Percentiles rank a stretch among this genome's conserved stretches.
Conservation (phyloP, 2,797 vertebrate species). For the Triplophysa yarkandensis region DNA sequence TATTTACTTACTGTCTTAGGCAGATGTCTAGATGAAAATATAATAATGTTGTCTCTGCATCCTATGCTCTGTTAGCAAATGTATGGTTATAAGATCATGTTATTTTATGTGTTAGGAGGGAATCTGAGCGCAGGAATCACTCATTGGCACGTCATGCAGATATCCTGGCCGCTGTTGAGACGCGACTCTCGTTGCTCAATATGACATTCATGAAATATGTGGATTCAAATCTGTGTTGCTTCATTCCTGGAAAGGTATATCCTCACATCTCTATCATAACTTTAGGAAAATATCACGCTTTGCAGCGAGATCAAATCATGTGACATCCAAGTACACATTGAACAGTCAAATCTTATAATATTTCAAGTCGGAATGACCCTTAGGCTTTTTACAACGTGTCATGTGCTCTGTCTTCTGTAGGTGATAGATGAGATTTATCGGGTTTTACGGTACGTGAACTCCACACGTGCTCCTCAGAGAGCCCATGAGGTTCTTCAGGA, state of each 20-base stretch:
- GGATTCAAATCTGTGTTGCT: constrained; percentile 98
- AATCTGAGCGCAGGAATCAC: constrained; percentile 96
- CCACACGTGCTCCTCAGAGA: constrained; percentile 93
- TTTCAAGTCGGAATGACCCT: too few relatives aligned
- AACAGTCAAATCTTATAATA: too few relatives aligned
- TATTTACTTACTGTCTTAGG: too few relatives aligned
- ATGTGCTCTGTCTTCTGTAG: constrained; percentile 63
- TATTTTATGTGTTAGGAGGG: constrained; percentile 75
- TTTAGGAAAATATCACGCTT: neutral
- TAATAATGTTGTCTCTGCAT: too few relatives aligned
- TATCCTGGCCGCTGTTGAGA: constrained; percentile 96
- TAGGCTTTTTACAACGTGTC: neutral
- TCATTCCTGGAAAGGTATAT: constrained; percentile 96
- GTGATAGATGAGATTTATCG: constrained; percentile 99
- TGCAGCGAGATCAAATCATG: too few relatives aligned
- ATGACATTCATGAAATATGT: constrained; percentile 99
- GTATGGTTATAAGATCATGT: neutral
- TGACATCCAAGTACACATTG: too few relatives aligned
- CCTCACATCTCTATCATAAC: neutral
- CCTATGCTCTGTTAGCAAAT: too few relatives aligned
- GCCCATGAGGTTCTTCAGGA: constrained; percentile 98
- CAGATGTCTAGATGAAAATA: too few relatives aligned
- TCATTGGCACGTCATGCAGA: constrained; percentile 96
- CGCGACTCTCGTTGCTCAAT: constrained; percentile 92
- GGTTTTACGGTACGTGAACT: constrained; percentile 96